These are phyloP conservation scores for Dryocosmus kuriphilus DNA, from an alignment of 2,888 invertebrate genomes.

Conservation along the genomic window DNA sequence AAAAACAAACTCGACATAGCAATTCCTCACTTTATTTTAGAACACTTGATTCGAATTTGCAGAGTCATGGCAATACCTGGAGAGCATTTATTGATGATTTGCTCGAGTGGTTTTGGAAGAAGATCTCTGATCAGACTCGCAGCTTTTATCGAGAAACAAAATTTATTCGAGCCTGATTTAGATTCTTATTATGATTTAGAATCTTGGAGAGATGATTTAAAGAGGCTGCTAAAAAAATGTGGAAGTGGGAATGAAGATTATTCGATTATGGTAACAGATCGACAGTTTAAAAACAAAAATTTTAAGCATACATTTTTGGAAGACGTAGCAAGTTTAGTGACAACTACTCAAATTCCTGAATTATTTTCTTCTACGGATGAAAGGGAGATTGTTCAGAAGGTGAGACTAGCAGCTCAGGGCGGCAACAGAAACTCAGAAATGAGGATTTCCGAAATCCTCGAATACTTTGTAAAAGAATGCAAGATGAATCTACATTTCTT, in stretches of 20 bases:
- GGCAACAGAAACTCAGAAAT: constrained; percentile 76
- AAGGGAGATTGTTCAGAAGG: constrained; percentile 80
- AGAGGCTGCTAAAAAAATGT: constrained; percentile 78
- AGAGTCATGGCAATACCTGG: constrained; percentile 81
- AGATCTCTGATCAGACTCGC: constrained; percentile 82
- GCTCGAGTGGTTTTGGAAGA: constrained; percentile 82
- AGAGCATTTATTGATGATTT: constrained; percentile 81
- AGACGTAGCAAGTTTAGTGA: constrained; percentile 81
- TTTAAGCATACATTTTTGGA: constrained; percentile 79
- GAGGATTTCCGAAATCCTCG: constrained; percentile 73
- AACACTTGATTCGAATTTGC: constrained; percentile 82
- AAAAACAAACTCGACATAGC: constrained; percentile 81
- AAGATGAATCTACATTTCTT: constrained; percentile 81
- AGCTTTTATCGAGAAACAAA: constrained; percentile 74
- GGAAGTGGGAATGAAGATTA: constrained; percentile 79
- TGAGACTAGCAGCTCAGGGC: constrained; percentile 74
- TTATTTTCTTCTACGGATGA: constrained; percentile 82
- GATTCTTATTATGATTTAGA: constrained; percentile 77
- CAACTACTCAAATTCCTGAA: constrained; percentile 81
- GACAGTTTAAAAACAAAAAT: constrained; percentile 78
- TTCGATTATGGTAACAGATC: constrained; percentile 80
- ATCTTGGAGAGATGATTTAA: constrained; percentile 81
- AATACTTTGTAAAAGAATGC: constrained; percentile 80
- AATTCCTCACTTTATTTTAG: constrained; percentile 82
- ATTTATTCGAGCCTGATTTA: constrained; percentile 79